Conservation (phyloP, 2,113 vertebrate species). For the Myocastor coypus region DNA sequence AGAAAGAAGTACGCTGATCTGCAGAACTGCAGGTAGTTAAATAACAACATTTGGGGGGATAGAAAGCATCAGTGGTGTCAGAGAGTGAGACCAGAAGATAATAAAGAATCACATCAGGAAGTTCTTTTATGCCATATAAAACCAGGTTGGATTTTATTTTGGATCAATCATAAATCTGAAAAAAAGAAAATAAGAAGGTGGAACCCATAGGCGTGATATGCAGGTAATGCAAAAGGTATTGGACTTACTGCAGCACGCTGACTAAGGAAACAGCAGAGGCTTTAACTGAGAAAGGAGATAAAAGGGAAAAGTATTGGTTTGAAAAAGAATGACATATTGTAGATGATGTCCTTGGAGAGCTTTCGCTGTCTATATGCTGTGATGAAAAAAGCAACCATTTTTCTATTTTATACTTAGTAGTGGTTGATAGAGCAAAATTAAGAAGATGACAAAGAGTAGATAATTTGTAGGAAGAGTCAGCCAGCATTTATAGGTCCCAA, state of each 20-base stretch:
- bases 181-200: background rate
- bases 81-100: background rate
- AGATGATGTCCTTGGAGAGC: background rate
- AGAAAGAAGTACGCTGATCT: background rate
- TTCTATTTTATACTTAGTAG: background rate
- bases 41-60: background rate
- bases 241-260: background rate
- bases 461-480: background rate
- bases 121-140: background rate
- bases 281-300: background rate
- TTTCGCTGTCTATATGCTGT: background rate
- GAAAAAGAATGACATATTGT: background rate
- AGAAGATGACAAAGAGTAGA: background rate
- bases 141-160: background rate
- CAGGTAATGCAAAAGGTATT: background rate
- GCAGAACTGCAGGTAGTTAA: background rate
- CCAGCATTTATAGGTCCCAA: background rate
- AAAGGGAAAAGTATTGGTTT: background rate
- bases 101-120: background rate
- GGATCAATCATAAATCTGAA: background rate
- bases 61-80: background rate
- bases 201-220: background rate
- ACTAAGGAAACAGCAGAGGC: background rate
- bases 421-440: background rate
- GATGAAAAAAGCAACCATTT: background rate